Evolutionary conservation across 2,113 vertebrate genomes (phyloP).

Genomic region (Ailuropoda melanoleuca): DNA sequence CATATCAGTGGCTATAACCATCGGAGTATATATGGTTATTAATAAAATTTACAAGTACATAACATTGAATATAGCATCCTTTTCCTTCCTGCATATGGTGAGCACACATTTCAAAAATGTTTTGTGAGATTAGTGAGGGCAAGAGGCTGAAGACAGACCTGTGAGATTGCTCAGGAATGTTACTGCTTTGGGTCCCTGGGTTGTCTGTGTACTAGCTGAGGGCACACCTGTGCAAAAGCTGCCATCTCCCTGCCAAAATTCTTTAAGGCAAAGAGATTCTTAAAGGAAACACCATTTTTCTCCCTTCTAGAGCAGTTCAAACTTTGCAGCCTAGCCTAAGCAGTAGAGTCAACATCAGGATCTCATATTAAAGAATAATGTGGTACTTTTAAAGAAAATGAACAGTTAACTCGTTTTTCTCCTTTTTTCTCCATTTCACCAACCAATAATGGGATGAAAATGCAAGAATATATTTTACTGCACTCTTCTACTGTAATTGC

Average conservation of each 20-base stretch:
- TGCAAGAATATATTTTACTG: background rate
- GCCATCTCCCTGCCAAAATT: background rate
- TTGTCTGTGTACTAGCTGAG: background rate
- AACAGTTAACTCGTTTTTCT: background rate
- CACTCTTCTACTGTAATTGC: background rate
- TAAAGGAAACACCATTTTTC: slow-evolving; percentile 15
- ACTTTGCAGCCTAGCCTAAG: background rate
- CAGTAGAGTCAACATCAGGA: background rate
- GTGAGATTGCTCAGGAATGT: background rate
- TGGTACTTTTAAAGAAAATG: background rate
- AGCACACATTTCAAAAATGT: background rate
- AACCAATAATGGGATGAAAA: background rate
- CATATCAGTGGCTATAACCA: background rate
- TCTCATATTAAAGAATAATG: background rate
- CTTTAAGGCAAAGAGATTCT: background rate
- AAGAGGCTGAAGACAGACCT: background rate
- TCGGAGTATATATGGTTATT: background rate
- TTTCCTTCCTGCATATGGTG: background rate
- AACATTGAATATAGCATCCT: background rate
- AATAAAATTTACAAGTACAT: background rate
- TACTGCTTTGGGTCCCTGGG: background rate
- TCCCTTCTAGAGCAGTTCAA: background rate
- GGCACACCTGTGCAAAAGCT: background rate
- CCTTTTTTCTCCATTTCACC: background rate
- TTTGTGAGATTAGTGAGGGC: background rate